Evolutionary conservation across 2,888 invertebrate species (phyloP), one percentile per base, ranked within the genome.

Genomic region (Megalurothrips usitatus): DNA sequence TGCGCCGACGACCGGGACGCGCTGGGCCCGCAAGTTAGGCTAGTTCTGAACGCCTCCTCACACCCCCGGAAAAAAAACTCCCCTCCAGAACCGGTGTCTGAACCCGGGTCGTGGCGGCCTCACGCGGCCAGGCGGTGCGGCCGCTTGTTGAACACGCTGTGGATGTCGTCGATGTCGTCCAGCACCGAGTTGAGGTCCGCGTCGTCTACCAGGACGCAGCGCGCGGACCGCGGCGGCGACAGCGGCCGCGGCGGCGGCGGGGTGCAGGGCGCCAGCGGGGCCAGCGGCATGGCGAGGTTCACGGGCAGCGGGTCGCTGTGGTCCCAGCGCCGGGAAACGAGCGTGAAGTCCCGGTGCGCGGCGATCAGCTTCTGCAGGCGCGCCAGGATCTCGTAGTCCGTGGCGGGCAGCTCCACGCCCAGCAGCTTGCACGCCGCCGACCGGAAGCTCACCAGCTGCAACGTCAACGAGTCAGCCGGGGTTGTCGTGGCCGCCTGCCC

Each of bases 341-440:
- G 87, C 0, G 95, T 94, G 86, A 95, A 96, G 88, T 96, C 96
- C 85, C 95, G 93, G 87, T 96, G 95, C 0, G 95, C 95, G 84
- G 94, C 93, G 80, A 95, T 94, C 84, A 96, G 88, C 86, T 95
- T 95, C 87, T 95, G 95, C 47, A 96, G 89, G 0, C 94, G 91
- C 58, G 93, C 92, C 82, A 94, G 90, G 85, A 94, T 90, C 87
- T 94, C 94, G 85, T 93, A 92, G 88, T 94, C 94, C 0, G 94
- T 92, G 34, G 93, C 91, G 81, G 92, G 91, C 10, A 91, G 90
- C 47, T 92, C 92, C 83, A 94, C 89, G n/a, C 93, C 93, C 12
- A 94, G 87, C n/a, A 93, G 89, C 84, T 93, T 92, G 19, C 92
- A 92, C 49, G 94, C 92, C 6, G 93, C 92, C 81, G 92, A 90